A percentile compares a stretch with the other conserved stretches of the same genome.
Conservation (phyloP, 2,113 vertebrate species). For the Hydrochoerus hydrochaeris region DNA sequence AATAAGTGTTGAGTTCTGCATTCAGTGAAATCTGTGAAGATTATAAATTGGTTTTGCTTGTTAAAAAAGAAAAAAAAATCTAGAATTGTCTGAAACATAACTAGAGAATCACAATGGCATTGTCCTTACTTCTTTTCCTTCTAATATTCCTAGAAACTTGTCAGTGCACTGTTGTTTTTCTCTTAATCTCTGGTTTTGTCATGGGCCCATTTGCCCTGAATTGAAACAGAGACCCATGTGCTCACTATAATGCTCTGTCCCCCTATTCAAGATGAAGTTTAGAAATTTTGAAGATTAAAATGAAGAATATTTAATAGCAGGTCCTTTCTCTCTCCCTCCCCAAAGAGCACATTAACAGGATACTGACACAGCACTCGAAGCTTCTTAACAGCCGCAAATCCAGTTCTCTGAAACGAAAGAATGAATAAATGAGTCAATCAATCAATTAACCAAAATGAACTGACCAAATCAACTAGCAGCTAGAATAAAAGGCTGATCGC, state of each 20-base stretch:
- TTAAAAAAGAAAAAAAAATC: neutral
- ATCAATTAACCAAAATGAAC: neutral
- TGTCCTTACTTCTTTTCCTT: neutral
- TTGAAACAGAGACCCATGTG: neutral
- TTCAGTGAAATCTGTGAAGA: slow-evolving; percentile 27
- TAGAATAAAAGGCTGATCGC: neutral
- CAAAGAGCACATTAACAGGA: neutral
- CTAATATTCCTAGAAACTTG: slow-evolving; percentile 1
- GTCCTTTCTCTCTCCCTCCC: neutral
- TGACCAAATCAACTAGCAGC: neutral
- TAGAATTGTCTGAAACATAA: neutral
- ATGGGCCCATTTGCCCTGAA: neutral
- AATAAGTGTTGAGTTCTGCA: neutral
- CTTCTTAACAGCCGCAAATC: neutral
- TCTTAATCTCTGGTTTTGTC: neutral
- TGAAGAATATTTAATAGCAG: neutral
- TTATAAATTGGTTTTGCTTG: neutral
- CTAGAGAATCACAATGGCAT: neutral
- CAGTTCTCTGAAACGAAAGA: neutral
- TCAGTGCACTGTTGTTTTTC: neutral
- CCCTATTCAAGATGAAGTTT: neutral
- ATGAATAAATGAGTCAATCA: neutral
- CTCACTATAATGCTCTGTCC: neutral
- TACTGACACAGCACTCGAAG: neutral
- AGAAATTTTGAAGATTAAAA: neutral